phyloP scores from a whole-genome alignment of 2,797 vertebrate genomes.

The Helostoma temminkii region DNA sequence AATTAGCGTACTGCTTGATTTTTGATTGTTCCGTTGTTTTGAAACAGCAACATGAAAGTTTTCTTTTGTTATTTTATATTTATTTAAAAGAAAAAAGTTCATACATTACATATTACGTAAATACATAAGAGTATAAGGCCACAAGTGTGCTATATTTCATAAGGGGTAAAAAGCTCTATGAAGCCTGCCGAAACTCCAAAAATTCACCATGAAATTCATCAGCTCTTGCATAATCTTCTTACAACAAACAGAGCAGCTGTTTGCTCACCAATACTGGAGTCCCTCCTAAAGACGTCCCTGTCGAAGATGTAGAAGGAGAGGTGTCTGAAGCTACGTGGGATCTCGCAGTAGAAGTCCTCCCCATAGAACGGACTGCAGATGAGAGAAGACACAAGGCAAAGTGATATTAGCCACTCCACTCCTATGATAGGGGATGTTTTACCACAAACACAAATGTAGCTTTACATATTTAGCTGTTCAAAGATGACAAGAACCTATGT shows the following conservation, averaged over 20 bases:
- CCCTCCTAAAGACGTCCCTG: conserved; percentile 99
- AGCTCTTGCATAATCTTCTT: background rate
- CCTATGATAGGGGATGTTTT: background rate
- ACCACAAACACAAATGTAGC: conserved; percentile 5
- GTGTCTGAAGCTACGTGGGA: conserved; percentile 96
- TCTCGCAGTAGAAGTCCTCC: conserved; percentile 99
- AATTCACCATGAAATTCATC: background rate
- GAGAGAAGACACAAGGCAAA: conserved; percentile 30
- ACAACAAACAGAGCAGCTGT: background rate
- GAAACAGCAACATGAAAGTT: no score
- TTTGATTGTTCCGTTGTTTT: no score
- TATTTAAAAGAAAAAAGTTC: no score
- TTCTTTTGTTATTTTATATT: no score
- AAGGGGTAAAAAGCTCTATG: no score
- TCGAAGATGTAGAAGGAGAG: conserved; percentile 99
- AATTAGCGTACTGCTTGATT: no score
- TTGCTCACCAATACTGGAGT: conserved; percentile 96
- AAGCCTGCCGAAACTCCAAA: background rate
- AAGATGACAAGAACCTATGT: background rate
- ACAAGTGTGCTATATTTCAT: no score
- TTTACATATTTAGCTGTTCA: background rate
- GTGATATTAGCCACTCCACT: conserved; percentile 4
- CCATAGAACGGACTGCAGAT: conserved; percentile 94
- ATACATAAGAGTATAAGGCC: no score
- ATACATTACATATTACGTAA: no score